phyloP scores from a whole-genome alignment of 2,797 vertebrate genomes.

The Typhlichthys subterraneus region DNA sequence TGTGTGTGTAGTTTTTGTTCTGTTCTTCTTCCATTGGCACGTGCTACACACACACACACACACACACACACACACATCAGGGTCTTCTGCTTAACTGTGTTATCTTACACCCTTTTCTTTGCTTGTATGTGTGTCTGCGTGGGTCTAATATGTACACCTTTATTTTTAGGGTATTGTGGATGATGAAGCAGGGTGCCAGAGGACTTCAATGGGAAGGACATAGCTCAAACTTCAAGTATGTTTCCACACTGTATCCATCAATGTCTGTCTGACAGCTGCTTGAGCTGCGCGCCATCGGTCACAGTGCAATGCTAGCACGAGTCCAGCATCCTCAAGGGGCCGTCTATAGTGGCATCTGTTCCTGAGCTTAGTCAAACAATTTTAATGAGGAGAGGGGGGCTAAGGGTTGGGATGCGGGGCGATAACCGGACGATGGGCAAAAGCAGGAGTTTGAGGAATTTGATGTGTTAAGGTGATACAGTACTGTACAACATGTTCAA shows the following conservation, averaged over 20 bases:
- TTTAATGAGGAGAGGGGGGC: constrained; percentile 63
- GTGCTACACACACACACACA: not conserved
- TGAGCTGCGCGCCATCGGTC: constrained; percentile 26
- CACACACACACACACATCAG: constrained; percentile 11
- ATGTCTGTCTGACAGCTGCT: constrained; percentile 66
- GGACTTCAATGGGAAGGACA: constrained; percentile 71
- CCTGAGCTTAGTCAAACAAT: constrained; percentile 69
- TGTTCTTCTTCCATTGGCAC: not conserved
- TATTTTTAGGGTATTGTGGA: constrained; percentile 73
- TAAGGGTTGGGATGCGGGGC: constrained; percentile 29
- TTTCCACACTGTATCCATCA: constrained; percentile 75
- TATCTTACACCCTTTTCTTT: constrained; percentile 43
- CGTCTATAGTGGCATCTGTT: constrained; percentile 59
- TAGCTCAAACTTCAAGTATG: constrained; percentile 77
- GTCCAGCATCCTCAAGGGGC: constrained; percentile 50
- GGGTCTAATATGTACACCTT: constrained; percentile 50
- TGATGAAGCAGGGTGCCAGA: constrained; percentile 65
- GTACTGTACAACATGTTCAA: constrained; percentile 16
- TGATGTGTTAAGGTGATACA: constrained; percentile 33
- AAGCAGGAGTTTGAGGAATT: constrained; percentile 35
- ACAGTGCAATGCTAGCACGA: constrained; percentile 30
- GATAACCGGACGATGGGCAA: constrained; percentile 41
- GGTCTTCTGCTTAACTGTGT: constrained; percentile 37
- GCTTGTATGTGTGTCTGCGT: constrained; percentile 40
- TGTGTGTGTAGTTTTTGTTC: not conserved